These are phyloP conservation scores for Nycticorax nycticorax DNA, from an alignment of 2,113 vertebrate species.

Conservation along the genomic window DNA sequence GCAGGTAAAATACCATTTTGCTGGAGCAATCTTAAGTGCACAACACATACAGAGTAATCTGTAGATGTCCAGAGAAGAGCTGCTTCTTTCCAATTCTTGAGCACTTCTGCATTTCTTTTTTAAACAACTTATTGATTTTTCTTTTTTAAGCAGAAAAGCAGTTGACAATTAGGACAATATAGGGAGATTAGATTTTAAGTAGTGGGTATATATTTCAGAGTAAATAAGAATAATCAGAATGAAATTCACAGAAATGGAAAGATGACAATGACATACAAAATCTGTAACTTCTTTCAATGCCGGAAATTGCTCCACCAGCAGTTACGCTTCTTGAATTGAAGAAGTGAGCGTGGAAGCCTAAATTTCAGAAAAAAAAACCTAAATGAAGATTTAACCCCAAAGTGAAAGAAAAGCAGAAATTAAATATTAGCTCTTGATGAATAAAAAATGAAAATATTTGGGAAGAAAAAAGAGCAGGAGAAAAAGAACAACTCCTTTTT, in stretches of 20 bases:
- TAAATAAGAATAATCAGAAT: not conserved
- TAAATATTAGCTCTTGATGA: not conserved
- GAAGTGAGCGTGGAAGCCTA: not conserved
- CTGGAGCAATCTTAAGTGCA: not conserved
- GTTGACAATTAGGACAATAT: not conserved
- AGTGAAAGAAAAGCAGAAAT: not conserved
- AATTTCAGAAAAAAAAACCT: not conserved
- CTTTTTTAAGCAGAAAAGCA: not conserved
- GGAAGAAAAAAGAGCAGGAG: not conserved
- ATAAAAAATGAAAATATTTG: not conserved
- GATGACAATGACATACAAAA: not conserved
- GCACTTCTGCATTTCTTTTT: not conserved
- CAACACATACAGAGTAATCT: not conserved
- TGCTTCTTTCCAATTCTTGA: not conserved
- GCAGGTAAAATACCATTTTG: not conserved
- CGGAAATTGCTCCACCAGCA: not conserved
- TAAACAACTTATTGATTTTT: not conserved
- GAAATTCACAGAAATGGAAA: not conserved
- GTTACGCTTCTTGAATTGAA: not conserved
- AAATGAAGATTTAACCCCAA: not conserved
- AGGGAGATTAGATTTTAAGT: not conserved
- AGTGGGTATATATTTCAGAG: not conserved
- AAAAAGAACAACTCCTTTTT: not conserved
- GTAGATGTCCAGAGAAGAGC: not conserved
- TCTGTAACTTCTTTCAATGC: not conserved